phyloP scores from a whole-genome alignment of 2,888 invertebrate species.

The Leptarthrus brevirostris region DNA sequence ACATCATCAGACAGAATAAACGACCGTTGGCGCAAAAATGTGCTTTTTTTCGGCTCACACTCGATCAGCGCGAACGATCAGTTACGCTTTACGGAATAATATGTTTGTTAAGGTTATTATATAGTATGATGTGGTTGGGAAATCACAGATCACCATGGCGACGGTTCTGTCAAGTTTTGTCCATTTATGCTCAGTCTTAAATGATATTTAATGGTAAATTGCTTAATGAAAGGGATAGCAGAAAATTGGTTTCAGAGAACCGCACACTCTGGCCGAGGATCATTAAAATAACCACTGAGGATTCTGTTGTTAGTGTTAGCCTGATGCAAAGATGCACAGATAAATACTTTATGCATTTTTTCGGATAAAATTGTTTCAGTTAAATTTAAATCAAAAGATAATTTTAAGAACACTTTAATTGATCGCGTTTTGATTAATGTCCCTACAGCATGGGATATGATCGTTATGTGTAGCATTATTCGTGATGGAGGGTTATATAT shows the following conservation, averaged over 20 bases:
- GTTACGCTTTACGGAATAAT: slow-evolving; percentile 47
- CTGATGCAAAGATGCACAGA: neutral
- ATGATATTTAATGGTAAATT: slow-evolving; percentile 50
- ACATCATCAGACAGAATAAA: slow-evolving; percentile 41
- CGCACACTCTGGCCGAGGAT: slow-evolving; percentile 1
- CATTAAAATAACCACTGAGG: slow-evolving; percentile 21
- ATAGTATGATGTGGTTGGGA: neutral
- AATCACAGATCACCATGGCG: neutral
- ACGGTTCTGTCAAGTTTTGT: slow-evolving; percentile 21
- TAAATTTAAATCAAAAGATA: slow-evolving; percentile 10
- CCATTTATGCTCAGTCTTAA: slow-evolving; percentile 39
- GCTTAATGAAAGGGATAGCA: slow-evolving; percentile 50
- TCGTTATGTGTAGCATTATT: slow-evolving; percentile 59
- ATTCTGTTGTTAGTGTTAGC: neutral
- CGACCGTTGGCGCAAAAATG: slow-evolving; percentile 32
- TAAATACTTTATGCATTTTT: neutral
- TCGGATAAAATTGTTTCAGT: neutral
- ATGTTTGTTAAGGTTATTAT: slow-evolving; percentile 44
- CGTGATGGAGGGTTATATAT: slow-evolving; percentile 50
- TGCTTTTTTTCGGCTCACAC: slow-evolving; percentile 21
- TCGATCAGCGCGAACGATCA: slow-evolving; percentile 38
- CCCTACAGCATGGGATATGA: slow-evolving; percentile 65
- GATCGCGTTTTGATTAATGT: slow-evolving; percentile 67
- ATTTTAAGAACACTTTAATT: slow-evolving; percentile 51
- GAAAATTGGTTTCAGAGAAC: slow-evolving; percentile 46